phyloP scores from a whole-genome alignment of 53 echinoderm and acorn worm genomes.

The Holothuria scabra region DNA sequence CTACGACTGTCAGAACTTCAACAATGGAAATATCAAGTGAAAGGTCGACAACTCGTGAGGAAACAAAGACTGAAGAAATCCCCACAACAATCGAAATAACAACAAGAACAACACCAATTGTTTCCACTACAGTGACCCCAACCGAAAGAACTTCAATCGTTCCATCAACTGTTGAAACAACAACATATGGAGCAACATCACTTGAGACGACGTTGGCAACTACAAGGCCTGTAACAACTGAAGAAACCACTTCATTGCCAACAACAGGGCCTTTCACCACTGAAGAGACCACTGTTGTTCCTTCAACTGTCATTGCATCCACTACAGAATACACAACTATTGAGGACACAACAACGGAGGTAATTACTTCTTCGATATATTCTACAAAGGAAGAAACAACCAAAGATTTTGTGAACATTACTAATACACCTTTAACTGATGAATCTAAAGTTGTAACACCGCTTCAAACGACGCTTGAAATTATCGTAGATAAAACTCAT shows the following conservation, averaged over 20 bases:
- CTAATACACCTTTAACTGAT: too few relatives aligned
- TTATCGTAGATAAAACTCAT: too few relatives aligned
- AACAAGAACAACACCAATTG: background rate
- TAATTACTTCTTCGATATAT: too few relatives aligned
- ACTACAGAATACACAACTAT: background rate
- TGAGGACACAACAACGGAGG: background rate
- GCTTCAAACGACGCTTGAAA: too few relatives aligned
- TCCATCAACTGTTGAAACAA: slow-evolving; percentile 1
- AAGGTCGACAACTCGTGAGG: background rate
- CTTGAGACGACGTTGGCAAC: background rate
- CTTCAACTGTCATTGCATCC: background rate
- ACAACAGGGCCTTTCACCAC: background rate
- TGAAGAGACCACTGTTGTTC: background rate
- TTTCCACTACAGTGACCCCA: background rate
- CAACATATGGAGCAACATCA: slow-evolving; percentile 22
- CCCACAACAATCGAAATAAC: slow-evolving; percentile 11
- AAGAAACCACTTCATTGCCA: background rate
- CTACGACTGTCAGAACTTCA: background rate
- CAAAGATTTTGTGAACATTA: background rate
- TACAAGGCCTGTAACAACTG: background rate
- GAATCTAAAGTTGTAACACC: too few relatives aligned
- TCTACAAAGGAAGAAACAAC: background rate
- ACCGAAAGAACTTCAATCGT: background rate
- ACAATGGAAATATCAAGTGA: background rate
- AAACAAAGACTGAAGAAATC: background rate